These are phyloP conservation scores for Daktulosphaira vitifoliae DNA, from an alignment of 1,140 invertebrate genomes.

Conservation along the genomic window DNA sequence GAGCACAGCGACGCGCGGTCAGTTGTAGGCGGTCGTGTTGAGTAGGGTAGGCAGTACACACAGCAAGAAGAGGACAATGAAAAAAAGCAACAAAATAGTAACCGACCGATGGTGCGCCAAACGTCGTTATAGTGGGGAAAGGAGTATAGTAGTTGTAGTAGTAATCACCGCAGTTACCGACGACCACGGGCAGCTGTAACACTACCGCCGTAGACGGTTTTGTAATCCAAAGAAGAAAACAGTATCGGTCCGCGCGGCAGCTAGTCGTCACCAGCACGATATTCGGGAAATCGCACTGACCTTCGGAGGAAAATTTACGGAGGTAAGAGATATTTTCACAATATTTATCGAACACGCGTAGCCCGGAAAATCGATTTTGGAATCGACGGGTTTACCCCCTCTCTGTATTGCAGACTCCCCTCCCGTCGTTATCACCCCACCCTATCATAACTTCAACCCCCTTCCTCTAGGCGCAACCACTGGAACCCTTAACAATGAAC, in stretches of 20 bases:
- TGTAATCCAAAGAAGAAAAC: background rate
- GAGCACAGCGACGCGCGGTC: background rate
- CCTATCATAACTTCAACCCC: background rate
- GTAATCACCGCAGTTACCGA: slow-evolving; percentile 22
- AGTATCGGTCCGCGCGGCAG: background rate
- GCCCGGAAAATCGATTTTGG: background rate
- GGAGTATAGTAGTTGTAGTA: background rate
- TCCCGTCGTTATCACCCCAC: background rate
- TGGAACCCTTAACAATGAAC: background rate
- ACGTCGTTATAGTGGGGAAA: slow-evolving; percentile 3
- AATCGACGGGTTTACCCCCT: background rate
- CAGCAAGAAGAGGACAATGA: background rate
- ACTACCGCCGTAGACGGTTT: background rate
- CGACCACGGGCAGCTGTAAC: slow-evolving; percentile 15
- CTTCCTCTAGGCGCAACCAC: background rate
- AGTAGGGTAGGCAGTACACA: background rate
- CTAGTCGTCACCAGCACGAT: background rate
- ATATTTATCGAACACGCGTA: background rate
- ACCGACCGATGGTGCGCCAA: background rate
- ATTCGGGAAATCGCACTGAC: background rate
- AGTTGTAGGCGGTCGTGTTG: background rate
- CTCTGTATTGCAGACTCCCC: background rate
- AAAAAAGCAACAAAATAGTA: background rate
- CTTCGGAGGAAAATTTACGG: background rate
- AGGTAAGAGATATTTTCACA: background rate